Evolutionary conservation across 2,113 vertebrate genomes (phyloP).

Genomic region (Theristicus caerulescens): DNA sequence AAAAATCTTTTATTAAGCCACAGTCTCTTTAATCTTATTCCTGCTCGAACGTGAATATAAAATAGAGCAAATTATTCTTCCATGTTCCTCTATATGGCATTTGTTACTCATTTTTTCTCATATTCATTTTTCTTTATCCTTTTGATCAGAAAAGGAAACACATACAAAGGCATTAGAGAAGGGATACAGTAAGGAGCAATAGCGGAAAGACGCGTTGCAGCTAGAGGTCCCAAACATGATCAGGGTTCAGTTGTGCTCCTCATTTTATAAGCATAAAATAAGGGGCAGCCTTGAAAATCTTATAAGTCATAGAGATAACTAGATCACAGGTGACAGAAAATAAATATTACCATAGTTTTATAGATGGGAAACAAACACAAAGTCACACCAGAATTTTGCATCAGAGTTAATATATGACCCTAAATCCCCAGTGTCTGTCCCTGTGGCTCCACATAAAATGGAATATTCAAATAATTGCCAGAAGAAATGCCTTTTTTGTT

Average conservation of each 20-base stretch:
- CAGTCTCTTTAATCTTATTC: neutral
- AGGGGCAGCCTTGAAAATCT: neutral
- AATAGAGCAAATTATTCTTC: neutral
- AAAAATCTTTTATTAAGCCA: neutral
- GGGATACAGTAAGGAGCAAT: neutral
- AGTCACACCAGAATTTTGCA: neutral
- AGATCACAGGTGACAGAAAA: neutral
- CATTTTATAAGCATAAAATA: neutral
- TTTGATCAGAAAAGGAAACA: neutral
- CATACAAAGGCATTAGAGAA: neutral
- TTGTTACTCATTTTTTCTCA: neutral
- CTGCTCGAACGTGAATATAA: neutral
- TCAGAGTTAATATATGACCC: neutral
- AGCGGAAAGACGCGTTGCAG: neutral
- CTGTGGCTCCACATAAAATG: neutral
- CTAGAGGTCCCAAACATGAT: neutral
- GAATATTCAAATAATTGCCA: neutral
- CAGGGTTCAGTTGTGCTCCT: neutral
- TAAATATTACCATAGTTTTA: neutral
- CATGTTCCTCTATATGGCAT: neutral
- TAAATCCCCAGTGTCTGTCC: neutral
- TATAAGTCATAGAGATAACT: neutral
- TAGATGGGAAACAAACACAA: neutral
- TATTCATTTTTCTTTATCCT: neutral
- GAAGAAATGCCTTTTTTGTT: neutral